Evolutionary conservation across 2,797 vertebrate genomes (phyloP), one percentile per base, ranked within the genome.

Genomic region (Acestrorhynchus altus): DNA sequence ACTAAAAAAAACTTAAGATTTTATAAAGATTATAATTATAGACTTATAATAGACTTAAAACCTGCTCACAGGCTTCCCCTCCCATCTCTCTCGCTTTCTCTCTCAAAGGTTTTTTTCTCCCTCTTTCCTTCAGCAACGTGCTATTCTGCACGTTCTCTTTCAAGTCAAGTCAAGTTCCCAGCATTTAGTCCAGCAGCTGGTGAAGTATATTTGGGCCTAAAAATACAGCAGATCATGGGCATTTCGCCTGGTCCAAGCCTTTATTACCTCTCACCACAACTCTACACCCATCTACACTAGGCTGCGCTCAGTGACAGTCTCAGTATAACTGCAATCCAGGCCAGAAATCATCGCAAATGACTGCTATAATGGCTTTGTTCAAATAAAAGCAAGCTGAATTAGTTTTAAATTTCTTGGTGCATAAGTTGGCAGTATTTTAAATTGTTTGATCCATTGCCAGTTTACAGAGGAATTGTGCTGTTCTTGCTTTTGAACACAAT

Each of bases 191-290:
- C 72, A 81, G 35, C 68, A 65, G 68, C 61, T 67, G 67, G 28
- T 76, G 72, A 83, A 78, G 83, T 60, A 67, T 66, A 47, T 63
- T 77, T 67, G n/a, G 49, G 65, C 11, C 77, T 87, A 85, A 82
- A 85, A 85, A 87, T 85, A 86, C 75, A 72, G 66, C 78, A 44
- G 76, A 70, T 78, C 72, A 74, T 83, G 66, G 72, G 72, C 72
- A 71, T 73, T 67, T 77, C 79, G 77, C 81, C 75, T 71, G 26
- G 78, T 72, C 84, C 76, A 83, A 74, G 80, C 81, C 42, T 59
- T 85, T 78, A 82, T 87, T 84, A 83, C 68, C 61, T 59, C 74
- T 72, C 63, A 78, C 86, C 81, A 75, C 84, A 83, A 74, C 66
- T 82, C 82, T 81, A 84, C 84, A 80, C 78, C 81, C 77, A 77